Base-by-base conservation (phyloP, 2,888 invertebrate genomes). In the Actias luna region DNA sequence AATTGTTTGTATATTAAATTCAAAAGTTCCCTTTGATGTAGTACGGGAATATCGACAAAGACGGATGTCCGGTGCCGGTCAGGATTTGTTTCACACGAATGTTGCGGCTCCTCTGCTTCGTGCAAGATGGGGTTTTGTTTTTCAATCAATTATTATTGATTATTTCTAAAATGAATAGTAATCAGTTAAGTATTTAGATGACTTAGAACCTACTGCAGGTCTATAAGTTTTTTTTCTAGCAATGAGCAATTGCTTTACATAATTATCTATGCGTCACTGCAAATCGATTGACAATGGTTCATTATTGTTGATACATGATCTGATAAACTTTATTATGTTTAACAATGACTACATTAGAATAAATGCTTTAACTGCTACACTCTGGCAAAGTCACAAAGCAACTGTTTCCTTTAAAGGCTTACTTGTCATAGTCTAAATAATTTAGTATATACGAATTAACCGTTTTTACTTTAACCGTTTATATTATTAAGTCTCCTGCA, bases 51-150 rank as follows among this genome's bases (percentile, higher is more conserved):
- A 91, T 90, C 88, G 88, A 87, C 89, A 88, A 90, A 92, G 92
- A 89, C 92, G 92, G 92, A 92, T 85, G 92, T 92, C 92, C 92
- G 92, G 89, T 91, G 87, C 92, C 92, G 92, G 92, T 91, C 90
- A 91, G 92, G 91, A 91, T 91, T 92, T 87, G 87, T 90, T 91
- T 90, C 91, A 90, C 89, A 89, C 88, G 88, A 87, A 73, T 76
- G 77, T 75, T 84, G 80, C 78, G 76, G 72, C 82, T 86, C 77
- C 80, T 80, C 79, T 77, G 72, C 68, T 76, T 74, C 73, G 70
- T 69, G 65, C 63, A 69, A 79, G 69, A 75, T 75, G 75, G 70
- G 71, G 71, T 69, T 64, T 66, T 63, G 60, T 66, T 67, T 67
- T 69, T 62, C 55, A 55, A 62, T 62, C 57, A 29, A 39, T 31